A percentile compares a stretch with the other conserved stretches of the same genome.
Conservation (phyloP, 1,140 invertebrate genomes). For the Calliphora vicina region DNA sequence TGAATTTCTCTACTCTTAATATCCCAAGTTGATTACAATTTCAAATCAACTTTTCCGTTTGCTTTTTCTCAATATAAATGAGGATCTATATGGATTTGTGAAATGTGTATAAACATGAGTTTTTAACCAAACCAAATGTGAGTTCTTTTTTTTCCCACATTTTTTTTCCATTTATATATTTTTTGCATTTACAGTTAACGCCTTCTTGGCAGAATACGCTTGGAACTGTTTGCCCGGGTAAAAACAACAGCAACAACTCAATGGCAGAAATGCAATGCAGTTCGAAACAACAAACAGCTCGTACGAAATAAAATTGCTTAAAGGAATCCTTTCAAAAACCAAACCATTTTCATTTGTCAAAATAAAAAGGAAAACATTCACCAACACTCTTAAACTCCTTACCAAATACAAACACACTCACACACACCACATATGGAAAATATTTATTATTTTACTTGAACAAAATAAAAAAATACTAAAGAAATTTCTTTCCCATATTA, state of each 20-base stretch:
- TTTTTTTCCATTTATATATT: background rate
- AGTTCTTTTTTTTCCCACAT: background rate
- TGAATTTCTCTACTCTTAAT: too few relatives aligned
- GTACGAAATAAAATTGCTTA: background rate
- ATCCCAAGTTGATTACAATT: too few relatives aligned
- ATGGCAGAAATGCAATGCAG: too few relatives aligned
- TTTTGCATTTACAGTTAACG: background rate
- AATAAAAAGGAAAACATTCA: background rate
- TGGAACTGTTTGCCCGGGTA: background rate
- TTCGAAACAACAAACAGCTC: background rate
- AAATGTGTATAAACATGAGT: too few relatives aligned
- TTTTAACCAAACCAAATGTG: background rate
- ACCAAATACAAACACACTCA: background rate
- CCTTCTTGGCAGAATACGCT: background rate
- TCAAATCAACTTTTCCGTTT: too few relatives aligned
- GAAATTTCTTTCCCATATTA: background rate
- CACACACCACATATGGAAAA: background rate
- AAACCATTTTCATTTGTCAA: constrained; percentile 32
- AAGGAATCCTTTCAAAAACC: constrained; percentile 24
- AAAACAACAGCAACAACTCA: background rate
- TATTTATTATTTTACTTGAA: background rate
- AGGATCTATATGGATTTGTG: too few relatives aligned
- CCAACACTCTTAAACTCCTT: too few relatives aligned
- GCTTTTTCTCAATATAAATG: too few relatives aligned
- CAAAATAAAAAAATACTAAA: too few relatives aligned